These are phyloP conservation scores for Sebastes diploproa DNA, from an alignment of 2,797 vertebrate species.

Conservation along the genomic window DNA sequence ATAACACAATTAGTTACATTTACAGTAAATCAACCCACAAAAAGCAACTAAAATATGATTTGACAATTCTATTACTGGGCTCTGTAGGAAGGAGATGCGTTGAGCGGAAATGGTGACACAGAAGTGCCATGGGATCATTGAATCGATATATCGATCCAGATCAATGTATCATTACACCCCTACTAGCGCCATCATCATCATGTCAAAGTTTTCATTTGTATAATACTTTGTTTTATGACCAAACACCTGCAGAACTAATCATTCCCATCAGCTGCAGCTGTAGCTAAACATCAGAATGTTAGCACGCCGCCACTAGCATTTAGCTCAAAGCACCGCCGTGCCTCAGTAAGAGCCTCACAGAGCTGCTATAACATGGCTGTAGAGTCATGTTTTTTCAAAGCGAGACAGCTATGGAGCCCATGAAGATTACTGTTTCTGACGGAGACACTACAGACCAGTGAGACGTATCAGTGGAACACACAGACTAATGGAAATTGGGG, in stretches of 20 bases:
- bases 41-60: no score
- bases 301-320: not conserved
- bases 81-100: no score
- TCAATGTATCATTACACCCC: no score
- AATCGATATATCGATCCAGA: no score
- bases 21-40: no score
- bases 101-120: no score
- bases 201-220: not conserved
- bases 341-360: not conserved
- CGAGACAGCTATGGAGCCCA: slow-evolving; percentile 3
- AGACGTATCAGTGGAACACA: slow-evolving; percentile 48
- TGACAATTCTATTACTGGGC: no score
- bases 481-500: slow-evolving; percentile 55
- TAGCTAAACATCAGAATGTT: not conserved
- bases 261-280: not conserved
- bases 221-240: not conserved
- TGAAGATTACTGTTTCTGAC: slow-evolving; percentile 44
- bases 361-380: not conserved
- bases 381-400: slow-evolving; percentile 5
- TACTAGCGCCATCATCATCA: not conserved
- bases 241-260: not conserved
- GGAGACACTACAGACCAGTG: slow-evolving; percentile 39
- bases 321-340: not conserved
- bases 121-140: no score
- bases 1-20: no score